Evolutionary conservation across 2,797 vertebrate genomes (phyloP), one percentile per base, ranked within the genome.

Genomic region (Apodemus agrarius): DNA sequence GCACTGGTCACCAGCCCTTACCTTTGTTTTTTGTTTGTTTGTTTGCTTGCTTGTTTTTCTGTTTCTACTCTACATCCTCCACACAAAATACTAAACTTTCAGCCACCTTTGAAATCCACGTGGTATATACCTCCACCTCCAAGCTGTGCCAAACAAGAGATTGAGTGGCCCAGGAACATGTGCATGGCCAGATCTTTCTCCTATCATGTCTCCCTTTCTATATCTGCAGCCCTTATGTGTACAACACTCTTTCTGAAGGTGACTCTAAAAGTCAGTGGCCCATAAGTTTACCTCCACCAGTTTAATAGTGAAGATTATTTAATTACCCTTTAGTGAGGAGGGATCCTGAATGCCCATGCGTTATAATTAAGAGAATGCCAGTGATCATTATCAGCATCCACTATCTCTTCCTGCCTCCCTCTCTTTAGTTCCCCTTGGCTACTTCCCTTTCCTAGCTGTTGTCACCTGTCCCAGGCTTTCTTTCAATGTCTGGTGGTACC

Each of bases 251-350:
- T 78, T 81, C 76, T 37, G 22, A 93, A 65, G 84, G 90, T 67
- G 37, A 46, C 49, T 93, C 81, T 82, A 3, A 85, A 96, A 92
- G 87, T 61, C 65, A 22, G 72, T 24, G 22, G 76, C 81, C 83
- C 61, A 31, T 86, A 75, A 19, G 76, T 85, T 76, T 26, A 59
- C 76, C 31, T 40, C 59, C 34, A 19, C 96, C 79, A 24, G 59
- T 88, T 92, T 94, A 95, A 93, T 87, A 89, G 67, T 96, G 94
- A n/a, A 93, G 90, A 93, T 95, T 91, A 96, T 96, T 82, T 92
- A 94, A 94, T 96, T 3, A 29, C 78, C 69, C 67, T 93, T 97
- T 97, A 97, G 93, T 0, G 11, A 96, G 65, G 87, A 87, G 43
- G 90, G 88, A 65, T 94, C 76, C 11, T 31, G 31, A 19, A 78